Percentiles rank a stretch among this genome's conserved stretches.
These are phyloP conservation scores for Chrysolina americana DNA, from an alignment of 2,888 invertebrate species.

Conservation along the genomic window DNA sequence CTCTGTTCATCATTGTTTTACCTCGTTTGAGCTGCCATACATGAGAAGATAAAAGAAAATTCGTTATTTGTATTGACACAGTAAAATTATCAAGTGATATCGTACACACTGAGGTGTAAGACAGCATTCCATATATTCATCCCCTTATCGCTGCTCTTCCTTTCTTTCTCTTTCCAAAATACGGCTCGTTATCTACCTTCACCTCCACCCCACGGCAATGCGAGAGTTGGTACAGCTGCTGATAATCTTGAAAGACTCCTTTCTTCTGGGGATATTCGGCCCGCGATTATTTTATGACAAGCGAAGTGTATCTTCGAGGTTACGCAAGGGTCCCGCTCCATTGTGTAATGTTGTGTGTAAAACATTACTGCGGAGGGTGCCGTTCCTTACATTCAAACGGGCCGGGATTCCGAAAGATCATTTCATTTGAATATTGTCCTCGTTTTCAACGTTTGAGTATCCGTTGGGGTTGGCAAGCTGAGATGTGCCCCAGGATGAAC, in stretches of 20 bases:
- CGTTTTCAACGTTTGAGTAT: neutral
- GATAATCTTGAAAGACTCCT: slow-evolving; percentile 12
- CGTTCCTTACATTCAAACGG: neutral
- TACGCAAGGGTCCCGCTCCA: slow-evolving; percentile 13
- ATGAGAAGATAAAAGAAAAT: too few species aligned
- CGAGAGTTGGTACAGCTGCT: slow-evolving; percentile 25
- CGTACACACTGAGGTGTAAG: too few species aligned
- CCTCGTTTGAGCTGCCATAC: too few species aligned
- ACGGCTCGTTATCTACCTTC: slow-evolving; percentile 3
- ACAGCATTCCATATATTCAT: too few species aligned
- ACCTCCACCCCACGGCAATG: neutral
- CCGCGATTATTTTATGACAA: slow-evolving; percentile 14
- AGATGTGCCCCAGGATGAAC: neutral
- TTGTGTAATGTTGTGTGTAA: slow-evolving; percentile 6
- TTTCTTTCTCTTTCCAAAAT: neutral
- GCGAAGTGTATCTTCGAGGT: slow-evolving; percentile 23
- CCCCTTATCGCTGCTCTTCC: neutral
- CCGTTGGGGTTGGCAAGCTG: neutral
- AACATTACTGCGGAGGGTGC: neutral
- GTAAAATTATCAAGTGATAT: too few species aligned
- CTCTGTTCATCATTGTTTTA: too few species aligned
- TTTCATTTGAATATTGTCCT: neutral
- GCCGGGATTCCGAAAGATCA: neutral
- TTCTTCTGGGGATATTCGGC: slow-evolving; percentile 25
- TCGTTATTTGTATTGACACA: too few species aligned